Evolutionary conservation across 2,797 vertebrate species (phyloP), one percentile per base, ranked within the genome.

Genomic region (Dendrocincla tyrannina): DNA sequence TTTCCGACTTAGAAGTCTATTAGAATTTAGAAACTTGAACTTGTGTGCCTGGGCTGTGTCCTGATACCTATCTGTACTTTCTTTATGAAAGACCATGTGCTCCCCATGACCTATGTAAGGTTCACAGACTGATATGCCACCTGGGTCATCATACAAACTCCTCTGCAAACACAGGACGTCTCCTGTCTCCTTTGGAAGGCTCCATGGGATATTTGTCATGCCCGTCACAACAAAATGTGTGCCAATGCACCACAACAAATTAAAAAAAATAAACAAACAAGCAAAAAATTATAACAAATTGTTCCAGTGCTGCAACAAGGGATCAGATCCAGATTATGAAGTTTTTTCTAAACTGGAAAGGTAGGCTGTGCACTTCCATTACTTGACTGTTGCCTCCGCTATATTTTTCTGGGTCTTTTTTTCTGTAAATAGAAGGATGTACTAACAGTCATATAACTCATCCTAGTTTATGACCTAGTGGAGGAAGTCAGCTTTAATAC

Each of bases 371-470:
- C 11, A 1, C 53, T 68, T 78, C 30, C 15, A 53, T 76, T 77
- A 62, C 64, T 69, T 77, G 42, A 53, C 32, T 67, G 30, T 55
- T 77, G 33, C 24, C 27, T 56, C 67, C 91, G 63, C 30, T 86
- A 10, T 75, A 89, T 63, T 94, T 95, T 94, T 81, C 32, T 90
- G 20, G 14, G 9, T 20, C 55, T 39, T 82, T 47, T 46, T 75
- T 81, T 76, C 73, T 78, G 42, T 87, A 93, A 91, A 84, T 78
- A 87, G 78, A 89, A 92, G 13, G 74, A 56, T 92, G 44, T 91
- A 44, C 76, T 92, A 93, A 74, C 69, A 81, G 39, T 69, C 85
- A 79, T 55, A 67, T 89, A 88, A 90, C 41, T 95, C 62, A 83
- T 92, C 89, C 81, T 91, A 25, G 39, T 90, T 91, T 93, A 92